phyloP scores from a whole-genome alignment of 2,888 invertebrate genomes.

The Himalopsyche tibetana region DNA sequence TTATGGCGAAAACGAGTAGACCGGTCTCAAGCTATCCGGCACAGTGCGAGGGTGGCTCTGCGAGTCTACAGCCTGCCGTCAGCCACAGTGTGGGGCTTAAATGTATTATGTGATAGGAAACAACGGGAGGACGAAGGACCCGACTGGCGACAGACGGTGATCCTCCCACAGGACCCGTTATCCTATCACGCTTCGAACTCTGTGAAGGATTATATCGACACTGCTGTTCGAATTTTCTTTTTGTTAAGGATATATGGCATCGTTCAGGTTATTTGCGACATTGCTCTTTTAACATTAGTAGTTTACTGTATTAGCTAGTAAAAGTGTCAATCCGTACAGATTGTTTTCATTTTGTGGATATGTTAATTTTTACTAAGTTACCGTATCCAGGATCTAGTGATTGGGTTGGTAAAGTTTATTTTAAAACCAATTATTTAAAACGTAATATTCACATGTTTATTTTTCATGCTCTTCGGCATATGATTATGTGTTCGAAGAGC shows the following conservation, averaged over 20 bases:
- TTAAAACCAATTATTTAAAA: no score
- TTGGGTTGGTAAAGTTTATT: no score
- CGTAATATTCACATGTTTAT: no score
- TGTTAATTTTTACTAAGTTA: no score
- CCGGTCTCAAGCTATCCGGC: slow-evolving; percentile 2
- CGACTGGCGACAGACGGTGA: slow-evolving; percentile 27
- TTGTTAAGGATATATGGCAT: not conserved
- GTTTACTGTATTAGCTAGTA: no score
- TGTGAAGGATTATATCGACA: slow-evolving; percentile 19
- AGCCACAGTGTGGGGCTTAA: slow-evolving; percentile 24
- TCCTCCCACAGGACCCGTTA: slow-evolving; percentile 43
- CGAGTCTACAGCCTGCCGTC: not conserved
- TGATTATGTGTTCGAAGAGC: no score
- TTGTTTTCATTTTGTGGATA: no score
- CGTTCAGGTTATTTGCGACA: not conserved
- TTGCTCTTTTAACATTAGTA: not conserved
- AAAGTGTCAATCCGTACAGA: no score
- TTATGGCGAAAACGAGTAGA: slow-evolving; percentile 33
- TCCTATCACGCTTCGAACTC: slow-evolving; percentile 35
- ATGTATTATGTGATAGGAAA: slow-evolving; percentile 20
- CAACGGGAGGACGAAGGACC: slow-evolving; percentile 21
- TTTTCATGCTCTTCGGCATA: no score
- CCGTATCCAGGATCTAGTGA: no score
- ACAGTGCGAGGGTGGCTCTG: not conserved
- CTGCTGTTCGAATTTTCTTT: not conserved